phyloP scores from a whole-genome alignment of 2,113 vertebrate species.

The Taxidea taxus region DNA sequence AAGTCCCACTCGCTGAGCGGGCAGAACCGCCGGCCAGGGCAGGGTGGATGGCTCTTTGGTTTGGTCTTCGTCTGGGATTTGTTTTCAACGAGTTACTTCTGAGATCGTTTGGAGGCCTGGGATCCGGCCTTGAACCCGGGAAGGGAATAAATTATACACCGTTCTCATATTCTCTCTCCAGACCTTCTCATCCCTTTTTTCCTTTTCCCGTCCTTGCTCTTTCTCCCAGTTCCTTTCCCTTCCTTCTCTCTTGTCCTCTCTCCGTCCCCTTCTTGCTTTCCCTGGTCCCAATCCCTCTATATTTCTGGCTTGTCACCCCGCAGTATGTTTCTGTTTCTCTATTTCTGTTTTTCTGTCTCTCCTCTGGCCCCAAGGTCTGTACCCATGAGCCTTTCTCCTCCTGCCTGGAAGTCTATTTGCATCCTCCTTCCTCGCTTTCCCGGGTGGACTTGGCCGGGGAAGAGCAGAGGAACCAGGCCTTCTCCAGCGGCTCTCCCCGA shows the following conservation, averaged over 20 bases:
- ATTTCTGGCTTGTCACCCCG: neutral
- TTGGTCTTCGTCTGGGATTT: neutral
- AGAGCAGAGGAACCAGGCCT: neutral
- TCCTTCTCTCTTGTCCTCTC: neutral
- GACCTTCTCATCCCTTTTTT: neutral
- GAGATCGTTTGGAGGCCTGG: conserved; percentile 15
- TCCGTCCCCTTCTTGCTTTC: neutral
- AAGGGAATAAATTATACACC: conserved; percentile 68
- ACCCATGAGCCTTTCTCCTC: neutral
- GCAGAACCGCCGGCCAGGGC: neutral
- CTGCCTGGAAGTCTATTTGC: neutral
- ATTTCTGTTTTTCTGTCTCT: neutral
- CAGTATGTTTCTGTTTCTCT: neutral
- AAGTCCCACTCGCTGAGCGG: neutral
- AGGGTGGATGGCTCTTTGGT: neutral
- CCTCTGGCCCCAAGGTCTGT: neutral
- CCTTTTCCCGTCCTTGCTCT: accelerated
- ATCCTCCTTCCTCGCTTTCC: neutral
- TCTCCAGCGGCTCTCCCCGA: neutral
- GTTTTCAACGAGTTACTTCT: conserved; percentile 30
- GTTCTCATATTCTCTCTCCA: conserved; percentile 22
- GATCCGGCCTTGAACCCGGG: conserved; percentile 12
- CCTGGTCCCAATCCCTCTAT: neutral
- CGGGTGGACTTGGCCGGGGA: neutral
- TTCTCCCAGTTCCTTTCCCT: neutral